Evolutionary conservation across 2,797 vertebrate genomes (phyloP).

Genomic region (Rhadinocentrus ornatus): DNA sequence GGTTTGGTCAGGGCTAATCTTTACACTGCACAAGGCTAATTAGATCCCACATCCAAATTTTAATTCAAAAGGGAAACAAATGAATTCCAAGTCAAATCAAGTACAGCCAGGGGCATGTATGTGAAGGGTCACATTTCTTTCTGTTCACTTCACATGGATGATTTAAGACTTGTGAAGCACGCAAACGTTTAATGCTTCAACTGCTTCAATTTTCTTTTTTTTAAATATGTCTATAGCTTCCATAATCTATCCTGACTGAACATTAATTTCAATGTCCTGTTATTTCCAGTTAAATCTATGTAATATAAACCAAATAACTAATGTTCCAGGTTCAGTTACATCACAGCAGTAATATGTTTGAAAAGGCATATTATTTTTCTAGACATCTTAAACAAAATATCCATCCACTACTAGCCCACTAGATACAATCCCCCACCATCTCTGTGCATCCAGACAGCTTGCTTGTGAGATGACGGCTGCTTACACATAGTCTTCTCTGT

Average conservation of each 20-base stretch:
- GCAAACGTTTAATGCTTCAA: background rate
- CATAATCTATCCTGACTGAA: background rate
- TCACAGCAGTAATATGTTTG: background rate
- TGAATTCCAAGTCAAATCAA: slow-evolving; percentile 26
- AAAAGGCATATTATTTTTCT: background rate
- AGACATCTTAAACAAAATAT: slow-evolving; percentile 9
- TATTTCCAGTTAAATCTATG: background rate
- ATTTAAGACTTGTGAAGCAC: background rate
- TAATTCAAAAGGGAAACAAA: slow-evolving; percentile 26
- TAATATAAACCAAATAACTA: background rate
- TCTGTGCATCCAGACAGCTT: slow-evolving; percentile 22
- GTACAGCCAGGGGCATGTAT: slow-evolving; percentile 31
- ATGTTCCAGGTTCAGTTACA: background rate
- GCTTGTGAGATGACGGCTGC: slow-evolving; percentile 34
- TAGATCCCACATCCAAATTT: slow-evolving; percentile 29
- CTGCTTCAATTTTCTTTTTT: background rate
- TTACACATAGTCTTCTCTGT: slow-evolving; percentile 40
- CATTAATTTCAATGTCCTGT: background rate
- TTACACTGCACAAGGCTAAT: slow-evolving; percentile 24
- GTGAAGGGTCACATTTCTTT: slow-evolving; percentile 20
- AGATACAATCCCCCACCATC: background rate
- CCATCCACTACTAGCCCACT: slow-evolving; percentile 8
- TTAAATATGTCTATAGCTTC: background rate
- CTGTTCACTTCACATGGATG: slow-evolving; percentile 28
- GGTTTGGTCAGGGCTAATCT: slow-evolving; percentile 53